Evolutionary conservation across 2,888 invertebrate genomes (phyloP).

Genomic region (Drosophila anomalata): DNA sequence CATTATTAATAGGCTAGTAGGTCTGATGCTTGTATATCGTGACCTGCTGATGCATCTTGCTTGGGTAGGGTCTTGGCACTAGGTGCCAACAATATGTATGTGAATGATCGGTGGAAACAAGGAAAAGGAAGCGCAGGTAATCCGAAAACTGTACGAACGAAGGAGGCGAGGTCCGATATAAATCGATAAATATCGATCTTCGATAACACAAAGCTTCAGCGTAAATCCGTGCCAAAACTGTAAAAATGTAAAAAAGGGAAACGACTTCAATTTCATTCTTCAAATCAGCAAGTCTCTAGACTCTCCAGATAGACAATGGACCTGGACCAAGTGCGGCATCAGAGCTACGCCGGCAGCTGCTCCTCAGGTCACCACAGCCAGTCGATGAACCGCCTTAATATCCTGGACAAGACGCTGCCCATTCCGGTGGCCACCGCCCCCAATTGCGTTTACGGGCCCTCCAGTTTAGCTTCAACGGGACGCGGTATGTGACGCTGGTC

Average conservation of each 20-base stretch:
- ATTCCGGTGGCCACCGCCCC: conserved; percentile 33
- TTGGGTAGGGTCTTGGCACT: too few species aligned
- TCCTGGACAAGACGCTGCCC: conserved; percentile 40
- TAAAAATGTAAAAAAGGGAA: too few species aligned
- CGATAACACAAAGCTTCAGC: too few species aligned
- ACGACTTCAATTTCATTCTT: too few species aligned
- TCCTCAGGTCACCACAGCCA: neutral
- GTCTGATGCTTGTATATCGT: too few species aligned
- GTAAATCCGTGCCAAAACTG: too few species aligned
- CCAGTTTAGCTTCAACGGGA: conserved; percentile 50
- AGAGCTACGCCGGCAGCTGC: neutral
- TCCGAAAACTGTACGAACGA: neutral
- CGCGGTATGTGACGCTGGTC: conserved; percentile 41
- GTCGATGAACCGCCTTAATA: conserved; percentile 16
- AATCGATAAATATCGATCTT: neutral
- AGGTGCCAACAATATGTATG: too few species aligned
- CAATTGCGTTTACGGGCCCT: conserved; percentile 29
- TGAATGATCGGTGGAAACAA: too few species aligned
- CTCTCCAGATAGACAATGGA: neutral
- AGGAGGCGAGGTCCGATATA: neutral
- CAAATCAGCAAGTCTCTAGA: too few species aligned
- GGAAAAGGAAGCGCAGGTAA: neutral
- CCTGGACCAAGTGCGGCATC: neutral
- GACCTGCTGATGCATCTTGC: too few species aligned
- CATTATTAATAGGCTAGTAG: too few species aligned